Evolutionary conservation across 2,113 vertebrate genomes (phyloP), one percentile per base, ranked within the genome.

Genomic region (Heterochromis multidens): DNA sequence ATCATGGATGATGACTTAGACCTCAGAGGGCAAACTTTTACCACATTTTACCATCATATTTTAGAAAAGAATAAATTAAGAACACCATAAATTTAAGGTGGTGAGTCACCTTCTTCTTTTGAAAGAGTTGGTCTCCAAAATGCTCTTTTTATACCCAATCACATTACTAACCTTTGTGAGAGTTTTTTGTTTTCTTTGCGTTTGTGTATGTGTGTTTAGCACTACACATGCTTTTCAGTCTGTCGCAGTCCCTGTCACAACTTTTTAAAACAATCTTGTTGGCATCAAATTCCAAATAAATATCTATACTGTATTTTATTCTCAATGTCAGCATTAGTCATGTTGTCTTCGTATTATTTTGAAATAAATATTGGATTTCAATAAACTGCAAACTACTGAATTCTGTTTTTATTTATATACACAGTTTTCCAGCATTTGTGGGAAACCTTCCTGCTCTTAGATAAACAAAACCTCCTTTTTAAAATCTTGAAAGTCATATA

Each of bases 391-490:
- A 43, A 43, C 2, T 37, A 37, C 2, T 37, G 35, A 2, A 49
- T 16, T 49, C 46, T 4, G 46, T 49, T 49, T 46, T 43, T 14
- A 46, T 16, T 14, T 67, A 25, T 35, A 67, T 16, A 67, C 33
- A 40, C 35, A 25, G 40, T 16, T 21, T 65, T 43, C 40, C 40
- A 43, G 40, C 12, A 3, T 43, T 43, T 43, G 13, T 40, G 3
- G 10, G 37, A 40, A 40, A 40, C 8, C 43, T 17, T 6, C 14
- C 85, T 84, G 80, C 0, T 2, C 72, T 92, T 91, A 88, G 81
- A 94, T 93, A 80, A 77, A 76, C 25, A 21, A 93, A 52, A 88
- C 85, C 82, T 13, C 27, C 52, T 2, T 60, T 82, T 88, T 61
- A 35, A 11, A 27, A 31, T 43, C 83, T 60, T 76, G 58, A 4